Conservation (phyloP, 2,797 vertebrate species). For the Parambassis ranga region DNA sequence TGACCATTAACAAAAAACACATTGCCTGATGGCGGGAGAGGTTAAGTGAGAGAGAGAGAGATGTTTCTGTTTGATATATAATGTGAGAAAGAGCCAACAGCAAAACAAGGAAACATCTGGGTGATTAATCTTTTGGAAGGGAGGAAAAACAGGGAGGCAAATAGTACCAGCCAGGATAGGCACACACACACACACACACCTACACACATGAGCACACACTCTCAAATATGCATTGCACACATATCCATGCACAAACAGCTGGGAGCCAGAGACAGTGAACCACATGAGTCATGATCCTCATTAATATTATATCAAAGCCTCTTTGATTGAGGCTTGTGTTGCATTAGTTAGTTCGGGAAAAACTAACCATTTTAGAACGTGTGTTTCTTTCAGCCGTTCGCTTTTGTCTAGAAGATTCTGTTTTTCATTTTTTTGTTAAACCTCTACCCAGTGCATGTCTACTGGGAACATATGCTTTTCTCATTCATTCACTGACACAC, state of each 20-base stretch:
- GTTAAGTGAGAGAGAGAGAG: constrained; percentile 30
- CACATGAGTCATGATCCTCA: constrained; percentile 61
- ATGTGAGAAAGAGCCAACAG: constrained; percentile 87
- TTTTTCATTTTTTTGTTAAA: constrained; percentile 31
- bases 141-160: constrained; percentile 66
- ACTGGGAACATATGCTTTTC: constrained; percentile 48
- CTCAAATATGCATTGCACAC: constrained; percentile 1
- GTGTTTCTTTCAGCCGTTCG: constrained; percentile 5
- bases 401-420: constrained; percentile 27
- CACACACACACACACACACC: constrained; percentile 17
- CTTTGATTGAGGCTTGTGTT: constrained; percentile 33
- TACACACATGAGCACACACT: constrained; percentile 7
- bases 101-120: constrained; percentile 89
- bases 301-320: constrained; percentile 72
- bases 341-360: constrained; percentile 9
- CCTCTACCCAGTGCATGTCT: constrained; percentile 9
- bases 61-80: constrained; percentile 82
- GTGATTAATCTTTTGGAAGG: constrained; percentile 82
- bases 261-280: constrained; percentile 60
- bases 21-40: constrained; percentile 54
- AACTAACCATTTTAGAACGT: background rate
- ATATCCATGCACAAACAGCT: constrained; percentile 43
- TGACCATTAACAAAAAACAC: constrained; percentile 75
- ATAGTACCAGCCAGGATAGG: constrained; percentile 63
- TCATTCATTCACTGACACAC: constrained; percentile 47